Conservation (phyloP, 92 coral and sea anemone species). For the Actinernus sp. region DNA sequence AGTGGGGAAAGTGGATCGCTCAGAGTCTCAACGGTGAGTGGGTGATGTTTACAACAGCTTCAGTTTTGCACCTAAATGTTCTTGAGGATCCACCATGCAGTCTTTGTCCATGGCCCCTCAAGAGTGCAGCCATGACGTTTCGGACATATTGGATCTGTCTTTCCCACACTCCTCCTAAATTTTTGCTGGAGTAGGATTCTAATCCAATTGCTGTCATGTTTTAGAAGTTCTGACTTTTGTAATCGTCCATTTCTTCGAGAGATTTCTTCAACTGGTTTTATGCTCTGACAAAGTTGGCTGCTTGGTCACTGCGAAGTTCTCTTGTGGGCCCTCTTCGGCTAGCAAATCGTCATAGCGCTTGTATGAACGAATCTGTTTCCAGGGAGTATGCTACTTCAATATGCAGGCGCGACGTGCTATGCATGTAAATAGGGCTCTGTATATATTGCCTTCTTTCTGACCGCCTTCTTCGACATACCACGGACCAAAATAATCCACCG, state of each 20-base stretch:
- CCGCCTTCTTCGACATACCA: slow-evolving; percentile 58
- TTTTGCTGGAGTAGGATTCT: slow-evolving; percentile 39
- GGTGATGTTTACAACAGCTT: slow-evolving; percentile 50
- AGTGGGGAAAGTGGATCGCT: slow-evolving; percentile 41
- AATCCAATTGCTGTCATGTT: slow-evolving; percentile 46
- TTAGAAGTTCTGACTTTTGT: slow-evolving; percentile 41
- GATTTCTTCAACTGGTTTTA: slow-evolving; percentile 50
- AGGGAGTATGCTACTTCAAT: slow-evolving; percentile 55
- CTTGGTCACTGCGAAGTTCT: slow-evolving; percentile 42
- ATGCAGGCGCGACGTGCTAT: slow-evolving; percentile 49
- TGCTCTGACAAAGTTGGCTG: slow-evolving; percentile 23
- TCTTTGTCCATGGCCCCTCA: slow-evolving; percentile 33
- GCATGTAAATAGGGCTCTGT: slow-evolving; percentile 61
- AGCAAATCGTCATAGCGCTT: slow-evolving; percentile 43
- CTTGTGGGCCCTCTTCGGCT: slow-evolving; percentile 37
- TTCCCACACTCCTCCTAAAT: slow-evolving; percentile 54
- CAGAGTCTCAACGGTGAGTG: slow-evolving; percentile 53
- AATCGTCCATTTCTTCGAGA: slow-evolving; percentile 39
- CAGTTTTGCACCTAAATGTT: slow-evolving; percentile 57
- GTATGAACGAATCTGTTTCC: no score
- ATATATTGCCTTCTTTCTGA: slow-evolving; percentile 43
- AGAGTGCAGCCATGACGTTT: slow-evolving; percentile 41
- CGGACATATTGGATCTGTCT: slow-evolving; percentile 50
- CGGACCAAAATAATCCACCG: slow-evolving; percentile 51
- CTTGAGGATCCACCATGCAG: slow-evolving; percentile 27